phyloP scores from a whole-genome alignment of 2,797 vertebrate species.

The Prionace glauca region DNA sequence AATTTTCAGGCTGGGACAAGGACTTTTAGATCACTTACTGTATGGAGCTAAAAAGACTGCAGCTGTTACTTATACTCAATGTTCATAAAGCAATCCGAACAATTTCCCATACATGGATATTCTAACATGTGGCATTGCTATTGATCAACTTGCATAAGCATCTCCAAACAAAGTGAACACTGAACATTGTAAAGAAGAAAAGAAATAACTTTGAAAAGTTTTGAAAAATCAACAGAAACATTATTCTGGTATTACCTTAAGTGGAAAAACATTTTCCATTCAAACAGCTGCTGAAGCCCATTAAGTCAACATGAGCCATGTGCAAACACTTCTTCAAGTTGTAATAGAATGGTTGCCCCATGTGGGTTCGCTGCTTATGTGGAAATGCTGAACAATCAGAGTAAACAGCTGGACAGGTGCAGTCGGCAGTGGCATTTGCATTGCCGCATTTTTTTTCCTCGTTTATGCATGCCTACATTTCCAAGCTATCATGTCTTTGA shows the following conservation, averaged over 20 bases:
- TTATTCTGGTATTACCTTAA: neutral
- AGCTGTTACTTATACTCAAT: neutral
- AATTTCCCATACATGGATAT: neutral
- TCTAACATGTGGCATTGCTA: neutral
- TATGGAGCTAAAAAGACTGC: neutral
- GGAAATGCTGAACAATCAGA: neutral
- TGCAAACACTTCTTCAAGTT: neutral
- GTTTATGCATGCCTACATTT: neutral
- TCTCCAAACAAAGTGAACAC: neutral
- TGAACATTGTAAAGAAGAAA: neutral
- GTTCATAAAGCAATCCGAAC: neutral
- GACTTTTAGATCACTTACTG: slow-evolving; percentile 65
- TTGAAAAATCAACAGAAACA: neutral
- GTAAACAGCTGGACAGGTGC: neutral
- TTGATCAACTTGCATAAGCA: neutral
- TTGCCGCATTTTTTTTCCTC: neutral
- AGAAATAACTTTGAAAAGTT: neutral
- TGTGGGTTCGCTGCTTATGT: neutral
- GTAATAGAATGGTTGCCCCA: no score
- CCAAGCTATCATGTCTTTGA: neutral
- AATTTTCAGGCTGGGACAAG: slow-evolving; percentile 88
- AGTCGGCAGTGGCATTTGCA: neutral
- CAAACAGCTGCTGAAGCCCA: neutral
- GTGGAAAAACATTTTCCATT: neutral
- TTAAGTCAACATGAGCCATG: neutral